Base-by-base conservation (phyloP, 1,140 invertebrate genomes). In the Drosophila willistoni region DNA sequence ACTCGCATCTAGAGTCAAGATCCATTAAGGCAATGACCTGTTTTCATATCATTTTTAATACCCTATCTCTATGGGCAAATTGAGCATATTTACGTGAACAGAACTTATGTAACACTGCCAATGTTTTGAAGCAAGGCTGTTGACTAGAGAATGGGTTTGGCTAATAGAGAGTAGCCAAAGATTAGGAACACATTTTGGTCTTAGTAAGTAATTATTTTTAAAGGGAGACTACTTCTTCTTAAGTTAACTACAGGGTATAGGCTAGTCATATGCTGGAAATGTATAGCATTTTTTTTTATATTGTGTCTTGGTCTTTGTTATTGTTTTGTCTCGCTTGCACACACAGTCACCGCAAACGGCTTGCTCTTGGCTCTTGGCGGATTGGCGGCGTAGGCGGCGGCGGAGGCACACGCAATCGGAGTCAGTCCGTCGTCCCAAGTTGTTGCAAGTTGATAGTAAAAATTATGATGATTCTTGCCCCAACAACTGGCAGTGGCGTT, bases 1-100 rank as follows among this genome's bases (percentile, higher is more conserved):
- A 39, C 51, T 56, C 51, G 76, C 55, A 59, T 71, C 72, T 51
- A 71, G 62, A 76, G 77, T 83, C 73, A 73, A 87, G 82, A 90
- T 90, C 86, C 86, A 90, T 90, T 90, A 90, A 90, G 86, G 86
- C 86, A 90, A 90, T 90, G 86, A 90, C 86, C 86, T 90, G 86
- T 90, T 90, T 90, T 90, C 82, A 90, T 90, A 90, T 90, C 82
- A 77, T 73, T 73, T 83, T 80, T 70, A 71, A 65, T 77, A 75
- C 44, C 17, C 44, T 51, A 51, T 10, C 9, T 5, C 7, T 5
- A 51, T 51, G 3, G 44, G 10, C 10, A 10, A 22, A 12, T 22
- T 51, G 9, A 51, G 44, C 44, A 51, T 51, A 51, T 51, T 12
- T 3, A 47, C 19, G 34, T 36, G 9, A 36, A 19, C 29, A 29